Percentiles rank a stretch among this genome's conserved stretches.
Conservation (phyloP, 2,797 vertebrate species). For the Sebastiscus albofasciatus region DNA sequence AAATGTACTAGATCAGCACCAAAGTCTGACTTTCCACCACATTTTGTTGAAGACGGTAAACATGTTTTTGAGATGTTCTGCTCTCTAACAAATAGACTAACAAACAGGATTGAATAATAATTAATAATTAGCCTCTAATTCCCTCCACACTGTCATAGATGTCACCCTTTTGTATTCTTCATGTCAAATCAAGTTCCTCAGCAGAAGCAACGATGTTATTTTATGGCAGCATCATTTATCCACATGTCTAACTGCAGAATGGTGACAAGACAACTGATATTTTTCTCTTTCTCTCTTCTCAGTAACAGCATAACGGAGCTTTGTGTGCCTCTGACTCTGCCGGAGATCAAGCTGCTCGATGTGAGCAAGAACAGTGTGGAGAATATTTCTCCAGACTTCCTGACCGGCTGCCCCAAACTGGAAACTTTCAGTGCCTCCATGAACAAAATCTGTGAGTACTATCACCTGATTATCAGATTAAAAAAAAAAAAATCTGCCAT, state of each 20-base stretch:
- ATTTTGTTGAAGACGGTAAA: not conserved
- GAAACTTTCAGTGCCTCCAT: constrained; percentile 89
- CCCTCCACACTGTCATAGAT: not conserved
- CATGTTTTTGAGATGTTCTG: not conserved
- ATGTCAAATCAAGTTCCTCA: not conserved
- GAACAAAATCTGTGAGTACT: constrained; percentile 89
- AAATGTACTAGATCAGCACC: not conserved
- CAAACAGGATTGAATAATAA: not conserved
- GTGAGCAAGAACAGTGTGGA: constrained; percentile 91
- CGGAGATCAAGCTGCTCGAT: constrained; percentile 90
- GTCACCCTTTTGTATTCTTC: not conserved
- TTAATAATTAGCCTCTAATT: not conserved
- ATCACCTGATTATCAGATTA: not conserved
- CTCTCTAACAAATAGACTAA: not conserved
- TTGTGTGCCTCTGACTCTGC: constrained; percentile 81
- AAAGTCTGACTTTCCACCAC: no score
- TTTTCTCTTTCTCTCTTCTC: not conserved
- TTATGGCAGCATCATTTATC: not conserved
- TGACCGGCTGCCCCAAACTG: constrained; percentile 88
- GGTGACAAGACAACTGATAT: not conserved
- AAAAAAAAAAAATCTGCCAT: not conserved
- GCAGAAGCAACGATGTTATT: not conserved
- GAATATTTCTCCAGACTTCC: constrained; percentile 81
- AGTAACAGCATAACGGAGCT: constrained; percentile 85
- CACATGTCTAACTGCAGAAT: not conserved